Conservation (phyloP, 2,113 vertebrate species). For the Nothocercus julius region DNA sequence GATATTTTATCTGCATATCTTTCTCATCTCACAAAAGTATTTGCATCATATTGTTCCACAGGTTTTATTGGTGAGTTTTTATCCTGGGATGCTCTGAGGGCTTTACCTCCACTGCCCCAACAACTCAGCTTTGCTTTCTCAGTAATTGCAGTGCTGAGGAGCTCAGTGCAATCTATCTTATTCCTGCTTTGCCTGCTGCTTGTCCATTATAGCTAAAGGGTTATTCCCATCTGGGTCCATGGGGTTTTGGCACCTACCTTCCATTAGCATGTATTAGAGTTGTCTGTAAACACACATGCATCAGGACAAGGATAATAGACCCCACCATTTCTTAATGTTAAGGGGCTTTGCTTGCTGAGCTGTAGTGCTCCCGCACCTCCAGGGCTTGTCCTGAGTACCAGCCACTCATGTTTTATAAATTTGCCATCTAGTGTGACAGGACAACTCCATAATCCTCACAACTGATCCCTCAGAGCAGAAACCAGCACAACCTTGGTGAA, state of each 20-base stretch:
- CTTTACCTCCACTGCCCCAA: not conserved
- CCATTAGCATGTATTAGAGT: not conserved
- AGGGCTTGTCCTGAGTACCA: not conserved
- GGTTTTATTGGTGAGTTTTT: not conserved
- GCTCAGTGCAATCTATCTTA: slow-evolving; percentile 14
- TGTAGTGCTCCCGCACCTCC: not conserved
- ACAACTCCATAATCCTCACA: not conserved
- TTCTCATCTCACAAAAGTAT: slow-evolving; percentile 1
- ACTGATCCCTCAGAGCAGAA: not conserved
- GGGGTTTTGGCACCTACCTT: not conserved
- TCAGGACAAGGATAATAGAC: not conserved
- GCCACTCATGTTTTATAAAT: not conserved
- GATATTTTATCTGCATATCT: slow-evolving; percentile 21
- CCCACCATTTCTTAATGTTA: not conserved
- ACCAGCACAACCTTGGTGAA: not conserved
- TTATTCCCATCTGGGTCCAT: fast-evolving
- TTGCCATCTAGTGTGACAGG: not conserved
- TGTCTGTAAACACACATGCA: fast-evolving
- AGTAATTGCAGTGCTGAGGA: slow-evolving; percentile 37
- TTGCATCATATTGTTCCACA: not conserved
- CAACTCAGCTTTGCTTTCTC: not conserved
- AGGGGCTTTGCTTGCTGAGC: not conserved
- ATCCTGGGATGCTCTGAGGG: not conserved
- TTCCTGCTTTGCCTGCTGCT: not conserved
- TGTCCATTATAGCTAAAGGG: not conserved